Base-by-base conservation (phyloP, 1,140 invertebrate species). In the Drosophila sulfurigaster region DNA sequence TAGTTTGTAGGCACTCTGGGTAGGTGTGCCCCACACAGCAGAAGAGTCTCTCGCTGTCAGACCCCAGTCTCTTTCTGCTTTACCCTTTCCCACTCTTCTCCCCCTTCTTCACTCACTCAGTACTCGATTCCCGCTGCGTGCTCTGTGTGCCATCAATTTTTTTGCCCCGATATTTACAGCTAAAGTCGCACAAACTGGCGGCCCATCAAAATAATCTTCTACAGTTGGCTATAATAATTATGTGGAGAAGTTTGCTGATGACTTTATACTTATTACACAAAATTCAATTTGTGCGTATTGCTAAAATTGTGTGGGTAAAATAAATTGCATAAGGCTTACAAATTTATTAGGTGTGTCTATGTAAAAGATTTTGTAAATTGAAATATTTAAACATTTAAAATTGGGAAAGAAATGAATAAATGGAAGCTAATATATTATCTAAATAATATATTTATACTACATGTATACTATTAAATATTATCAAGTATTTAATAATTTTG, bases 141-240 rank as follows among this genome's bases (percentile, higher is more conserved):
- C 20, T 69, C 20, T 54, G 67, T 82, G 62, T 77, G 82, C 75
- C 79, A 87, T 86, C 15, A 87, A 87, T 79, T 77, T 57, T 86
- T 79, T 72, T 57, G 73, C 49, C 60, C 43, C 67, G 70, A 86
- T 81, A 87, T 87, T 87, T 87, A 87, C 79, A 72, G 75, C 82
- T 57, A 68, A 86, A 81, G 69, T 81, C 81, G 60, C 70, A 68
- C 67, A 48, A 54, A 56, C 38, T 72, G 77, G 68, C 81, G 57
- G 64, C 59, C 76, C 82, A 86, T 86, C 82, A 86, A 76, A 82
- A 87, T 79, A 79, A 86, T 79, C 71, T 70, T 58, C 45, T 79
- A 68, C 28, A 57, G 30, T 60, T 57, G 41, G 66, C 41, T 10
- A 35, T 62, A 10, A 25, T 20, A 28, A 56, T 56, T 68, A 32